phyloP scores from a whole-genome alignment of 2,113 vertebrate genomes.

The Eclectus roratus region DNA sequence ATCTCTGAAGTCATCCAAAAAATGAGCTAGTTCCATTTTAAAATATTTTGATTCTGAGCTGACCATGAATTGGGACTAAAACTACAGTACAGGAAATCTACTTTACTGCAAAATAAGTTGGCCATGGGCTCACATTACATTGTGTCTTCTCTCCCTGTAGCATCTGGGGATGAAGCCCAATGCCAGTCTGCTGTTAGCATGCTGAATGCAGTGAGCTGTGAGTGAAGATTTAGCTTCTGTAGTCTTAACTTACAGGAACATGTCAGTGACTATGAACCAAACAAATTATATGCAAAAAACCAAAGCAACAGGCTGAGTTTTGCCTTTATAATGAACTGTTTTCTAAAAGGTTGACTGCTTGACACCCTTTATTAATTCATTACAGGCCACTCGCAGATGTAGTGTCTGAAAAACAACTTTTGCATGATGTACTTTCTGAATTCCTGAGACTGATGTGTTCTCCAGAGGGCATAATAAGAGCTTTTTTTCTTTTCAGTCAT shows the following conservation, averaged over 20 bases:
- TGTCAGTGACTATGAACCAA: neutral
- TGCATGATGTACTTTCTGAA: neutral
- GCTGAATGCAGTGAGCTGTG: neutral
- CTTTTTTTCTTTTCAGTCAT: neutral
- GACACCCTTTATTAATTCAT: neutral
- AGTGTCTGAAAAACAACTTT: conserved; percentile 5
- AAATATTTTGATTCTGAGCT: neutral
- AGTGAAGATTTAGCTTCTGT: neutral
- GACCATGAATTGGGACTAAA: neutral
- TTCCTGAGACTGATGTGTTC: conserved; percentile 4
- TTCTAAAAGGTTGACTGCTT: neutral
- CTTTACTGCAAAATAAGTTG: conserved; percentile 22
- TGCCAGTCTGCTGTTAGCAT: neutral
- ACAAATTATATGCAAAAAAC: neutral
- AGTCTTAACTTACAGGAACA: neutral
- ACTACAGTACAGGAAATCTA: neutral
- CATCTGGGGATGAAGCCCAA: neutral
- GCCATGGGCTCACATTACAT: neutral
- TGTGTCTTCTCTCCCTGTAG: neutral
- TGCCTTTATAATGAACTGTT: neutral
- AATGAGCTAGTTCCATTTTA: neutral
- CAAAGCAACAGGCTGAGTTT: neutral
- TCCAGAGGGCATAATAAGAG: conserved; percentile 7
- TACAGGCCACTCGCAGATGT: neutral
- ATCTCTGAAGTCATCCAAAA: conserved; percentile 18